These are phyloP conservation scores for Columbina picui DNA, from an alignment of 2,113 vertebrate species.

Conservation along the genomic window DNA sequence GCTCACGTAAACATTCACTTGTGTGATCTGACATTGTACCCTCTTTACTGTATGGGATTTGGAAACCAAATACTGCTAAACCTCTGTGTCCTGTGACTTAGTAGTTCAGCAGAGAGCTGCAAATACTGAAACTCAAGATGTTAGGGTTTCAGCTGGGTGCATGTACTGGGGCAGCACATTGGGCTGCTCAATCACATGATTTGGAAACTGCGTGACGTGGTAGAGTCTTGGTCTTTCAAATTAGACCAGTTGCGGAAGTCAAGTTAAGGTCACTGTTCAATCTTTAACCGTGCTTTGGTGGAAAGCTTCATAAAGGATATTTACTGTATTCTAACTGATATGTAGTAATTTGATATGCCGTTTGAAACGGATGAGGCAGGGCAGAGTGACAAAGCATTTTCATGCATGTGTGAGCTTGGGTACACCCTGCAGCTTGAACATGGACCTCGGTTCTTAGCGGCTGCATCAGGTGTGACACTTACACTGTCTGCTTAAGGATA, in stretches of 20 bases:
- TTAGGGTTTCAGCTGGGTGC: neutral
- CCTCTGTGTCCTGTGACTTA: neutral
- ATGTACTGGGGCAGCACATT: fast-evolving
- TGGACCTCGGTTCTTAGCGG: neutral
- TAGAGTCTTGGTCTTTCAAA: neutral
- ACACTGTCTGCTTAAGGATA: neutral
- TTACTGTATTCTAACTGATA: neutral
- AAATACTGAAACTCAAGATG: neutral
- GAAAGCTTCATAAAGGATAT: neutral
- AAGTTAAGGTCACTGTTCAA: neutral
- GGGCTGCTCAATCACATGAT: neutral
- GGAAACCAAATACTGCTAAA: neutral
- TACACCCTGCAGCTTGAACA: neutral
- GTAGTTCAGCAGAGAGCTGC: neutral
- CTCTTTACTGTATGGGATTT: neutral
- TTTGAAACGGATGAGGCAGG: neutral
- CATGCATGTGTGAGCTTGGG: neutral
- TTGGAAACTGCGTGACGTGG: neutral
- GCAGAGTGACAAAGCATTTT: neutral
- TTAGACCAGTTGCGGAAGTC: neutral
- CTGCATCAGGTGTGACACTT: neutral
- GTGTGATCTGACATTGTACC: neutral
- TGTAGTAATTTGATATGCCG: neutral
- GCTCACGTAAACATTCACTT: neutral
- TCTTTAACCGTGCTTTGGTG: neutral